Base-by-base conservation (phyloP, 2,113 vertebrate genomes). In the Oxygymnocypris stewartii region DNA sequence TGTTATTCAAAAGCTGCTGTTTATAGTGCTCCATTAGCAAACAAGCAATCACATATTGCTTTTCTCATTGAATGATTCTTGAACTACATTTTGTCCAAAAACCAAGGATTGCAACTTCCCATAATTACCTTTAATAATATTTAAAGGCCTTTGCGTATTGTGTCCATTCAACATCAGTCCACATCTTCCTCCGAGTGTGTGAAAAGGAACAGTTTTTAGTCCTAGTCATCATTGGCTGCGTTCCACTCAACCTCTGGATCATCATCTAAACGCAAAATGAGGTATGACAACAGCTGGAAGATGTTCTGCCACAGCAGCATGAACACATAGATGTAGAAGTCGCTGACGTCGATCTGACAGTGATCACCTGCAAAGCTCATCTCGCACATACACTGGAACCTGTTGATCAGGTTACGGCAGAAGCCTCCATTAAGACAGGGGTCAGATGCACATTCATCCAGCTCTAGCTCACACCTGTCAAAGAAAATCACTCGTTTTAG, bases 221-320 rank as follows among this genome's bases (percentile, higher is more conserved):
- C 20, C 23, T 79, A 88, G 16, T 85, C 85, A 3, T 90, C 85
- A 10, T 85, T 79, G 44, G 67, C 83, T 4, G 28, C 83, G 12
- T 88, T 96, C 97, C 97, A 97, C 18, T 98, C 97, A 0, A 98
- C 92, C 57, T 95, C 97, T 1, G 97, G 97, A 40, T 96, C 96
- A 3, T 98, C 96, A 11, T 96, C 96, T 85, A 97, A 93, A 83
- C 92, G 96, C 23, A 98, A 93, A 83, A 97, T 84, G 2, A 97
- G 95, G 89, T 96, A 97, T 86, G 98, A 97, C 65, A 97, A 93
- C 16, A 97, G 93, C 93, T 98, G 97, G 91, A 97, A 97, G 91
- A 97, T 94, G 88, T 97, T 97, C 94, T 99, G 97, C 97, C 97
- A 97, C 89, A 97, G 87, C 8, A 96, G 89, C 91, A 97, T 86